Conservation (phyloP, 2,888 invertebrate species). For the Maniola hyperantus region DNA sequence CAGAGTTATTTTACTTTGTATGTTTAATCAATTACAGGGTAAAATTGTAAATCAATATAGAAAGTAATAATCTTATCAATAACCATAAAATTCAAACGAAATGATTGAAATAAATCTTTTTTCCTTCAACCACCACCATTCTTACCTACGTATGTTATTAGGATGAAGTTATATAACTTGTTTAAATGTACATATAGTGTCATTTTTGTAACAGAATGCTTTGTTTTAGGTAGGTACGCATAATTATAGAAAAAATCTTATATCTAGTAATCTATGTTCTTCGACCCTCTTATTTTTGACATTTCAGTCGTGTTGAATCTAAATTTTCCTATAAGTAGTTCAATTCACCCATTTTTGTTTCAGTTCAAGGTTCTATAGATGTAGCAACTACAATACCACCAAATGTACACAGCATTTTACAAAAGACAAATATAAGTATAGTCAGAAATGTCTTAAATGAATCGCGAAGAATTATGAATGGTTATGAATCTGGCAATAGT, state of each 20-base stretch:
- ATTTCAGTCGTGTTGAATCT: no score
- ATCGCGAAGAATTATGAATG: constrained; percentile 65
- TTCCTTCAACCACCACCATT: neutral
- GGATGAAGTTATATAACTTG: constrained; percentile 23
- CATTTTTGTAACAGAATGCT: constrained; percentile 19
- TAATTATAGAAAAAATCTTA: no score
- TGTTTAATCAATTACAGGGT: neutral
- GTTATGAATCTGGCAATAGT: constrained; percentile 58
- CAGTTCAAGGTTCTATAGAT: constrained; percentile 50
- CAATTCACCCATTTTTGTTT: constrained; percentile 32
- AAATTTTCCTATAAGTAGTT: no score
- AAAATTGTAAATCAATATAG: neutral
- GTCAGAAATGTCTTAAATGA: constrained; percentile 52
- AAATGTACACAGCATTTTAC: constrained; percentile 49
- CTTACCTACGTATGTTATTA: neutral
- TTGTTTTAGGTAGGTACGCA: constrained; percentile 19
- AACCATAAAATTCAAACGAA: constrained; percentile 20
- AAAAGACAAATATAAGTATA: constrained; percentile 50
- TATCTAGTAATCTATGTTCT: no score
- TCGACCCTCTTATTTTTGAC: no score
- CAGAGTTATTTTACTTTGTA: neutral
- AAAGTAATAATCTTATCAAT: constrained; percentile 6
- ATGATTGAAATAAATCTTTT: neutral
- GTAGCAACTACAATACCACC: constrained; percentile 52
- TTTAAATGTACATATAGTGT: constrained; percentile 14